phyloP scores from a whole-genome alignment of 2,888 invertebrate species.

The Meliscaeva auricollis region DNA sequence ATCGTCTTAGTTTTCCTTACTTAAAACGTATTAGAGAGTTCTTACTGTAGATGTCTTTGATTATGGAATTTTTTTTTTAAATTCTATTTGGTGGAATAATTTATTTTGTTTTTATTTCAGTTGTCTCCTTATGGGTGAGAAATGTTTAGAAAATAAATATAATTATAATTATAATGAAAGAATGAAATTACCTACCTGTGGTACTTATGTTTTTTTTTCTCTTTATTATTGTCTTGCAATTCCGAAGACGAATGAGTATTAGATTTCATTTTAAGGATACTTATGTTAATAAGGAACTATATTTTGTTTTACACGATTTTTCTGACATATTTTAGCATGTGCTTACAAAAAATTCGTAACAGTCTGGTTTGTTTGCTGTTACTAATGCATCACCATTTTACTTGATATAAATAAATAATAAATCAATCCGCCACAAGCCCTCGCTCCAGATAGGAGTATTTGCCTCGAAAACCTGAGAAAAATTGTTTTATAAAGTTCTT shows the following conservation, averaged over 20 bases:
- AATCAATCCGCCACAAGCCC: too few relatives aligned
- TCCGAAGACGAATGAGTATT: slow-evolving; percentile 28
- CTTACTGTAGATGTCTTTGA: neutral
- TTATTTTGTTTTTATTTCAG: neutral
- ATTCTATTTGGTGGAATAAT: neutral
- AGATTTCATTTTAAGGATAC: neutral
- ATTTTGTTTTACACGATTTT: neutral
- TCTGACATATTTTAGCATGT: too few relatives aligned
- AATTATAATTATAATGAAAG: slow-evolving; percentile 16
- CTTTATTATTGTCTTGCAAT: slow-evolving; percentile 3
- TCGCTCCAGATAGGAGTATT: too few relatives aligned
- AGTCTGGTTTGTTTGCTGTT: too few relatives aligned
- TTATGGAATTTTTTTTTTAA: neutral
- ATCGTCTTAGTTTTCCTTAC: too few relatives aligned
- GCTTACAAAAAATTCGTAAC: too few relatives aligned
- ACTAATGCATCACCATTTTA: too few relatives aligned
- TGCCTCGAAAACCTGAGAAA: too few relatives aligned
- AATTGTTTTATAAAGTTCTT: too few relatives aligned
- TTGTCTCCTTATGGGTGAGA: neutral
- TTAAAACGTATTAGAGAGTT: neutral
- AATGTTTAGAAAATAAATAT: slow-evolving; percentile 13
- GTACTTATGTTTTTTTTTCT: slow-evolving; percentile 46
- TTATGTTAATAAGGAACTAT: slow-evolving; percentile 9
- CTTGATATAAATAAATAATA: too few relatives aligned
- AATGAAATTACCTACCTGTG: slow-evolving; percentile 53